A percentile compares a stretch with the other conserved stretches of the same genome.
Conservation (phyloP, 2,113 vertebrate genomes). For the Malurus elegans region DNA sequence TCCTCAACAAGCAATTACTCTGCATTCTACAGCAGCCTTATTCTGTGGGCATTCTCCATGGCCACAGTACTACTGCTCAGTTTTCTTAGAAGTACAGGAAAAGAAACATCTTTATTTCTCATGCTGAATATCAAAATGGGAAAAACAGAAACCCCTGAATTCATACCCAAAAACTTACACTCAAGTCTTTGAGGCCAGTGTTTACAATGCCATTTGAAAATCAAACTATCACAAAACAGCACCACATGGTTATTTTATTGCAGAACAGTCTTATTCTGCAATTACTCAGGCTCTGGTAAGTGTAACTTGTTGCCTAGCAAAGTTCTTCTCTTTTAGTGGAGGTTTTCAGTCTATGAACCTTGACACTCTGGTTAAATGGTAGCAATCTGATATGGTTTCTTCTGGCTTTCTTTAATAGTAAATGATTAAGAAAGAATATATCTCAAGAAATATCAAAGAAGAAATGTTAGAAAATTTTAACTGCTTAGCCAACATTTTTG, state of each 20-base stretch:
- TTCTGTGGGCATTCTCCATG: neutral
- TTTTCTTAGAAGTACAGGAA: neutral
- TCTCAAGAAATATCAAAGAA: neutral
- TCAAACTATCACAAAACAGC: neutral
- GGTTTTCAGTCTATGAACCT: neutral
- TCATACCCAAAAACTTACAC: neutral
- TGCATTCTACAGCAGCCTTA: neutral
- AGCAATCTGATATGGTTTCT: neutral
- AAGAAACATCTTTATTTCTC: neutral
- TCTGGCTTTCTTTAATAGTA: neutral
- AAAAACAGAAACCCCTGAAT: neutral
- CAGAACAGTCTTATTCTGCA: neutral
- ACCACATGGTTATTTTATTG: neutral
- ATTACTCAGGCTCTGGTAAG: neutral
- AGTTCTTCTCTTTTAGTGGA: neutral
- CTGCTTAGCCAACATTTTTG: neutral
- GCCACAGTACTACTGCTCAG: neutral
- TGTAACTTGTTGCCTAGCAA: neutral
- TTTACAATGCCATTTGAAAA: neutral
- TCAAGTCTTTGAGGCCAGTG: neutral
- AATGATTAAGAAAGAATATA: neutral
- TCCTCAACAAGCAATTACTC: neutral
- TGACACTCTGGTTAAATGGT: neutral
- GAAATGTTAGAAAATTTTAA: neutral
- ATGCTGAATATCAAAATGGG: neutral